phyloP scores from a whole-genome alignment of 2,113 vertebrate genomes.

The Sebastes schlegelii region DNA sequence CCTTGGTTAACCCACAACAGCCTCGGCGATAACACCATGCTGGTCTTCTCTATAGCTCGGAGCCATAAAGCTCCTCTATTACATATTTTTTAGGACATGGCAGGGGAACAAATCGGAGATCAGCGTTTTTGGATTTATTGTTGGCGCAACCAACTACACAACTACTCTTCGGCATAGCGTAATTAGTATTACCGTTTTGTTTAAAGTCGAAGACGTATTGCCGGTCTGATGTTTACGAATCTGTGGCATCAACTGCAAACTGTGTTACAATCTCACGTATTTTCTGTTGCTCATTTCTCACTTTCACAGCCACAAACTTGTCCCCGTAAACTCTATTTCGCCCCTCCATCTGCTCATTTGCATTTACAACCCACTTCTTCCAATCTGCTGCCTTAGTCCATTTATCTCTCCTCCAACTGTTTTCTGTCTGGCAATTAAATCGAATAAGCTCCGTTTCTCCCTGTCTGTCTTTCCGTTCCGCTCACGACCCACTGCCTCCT shows the following conservation, averaged over 20 bases:
- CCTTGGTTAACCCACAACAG: too few species aligned
- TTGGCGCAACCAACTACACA: too few species aligned
- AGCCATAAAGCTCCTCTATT: too few species aligned
- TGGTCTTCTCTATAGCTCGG: too few species aligned
- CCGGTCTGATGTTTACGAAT: too few species aligned
- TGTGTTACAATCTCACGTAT: not conserved
- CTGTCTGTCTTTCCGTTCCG: not conserved
- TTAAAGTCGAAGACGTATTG: too few species aligned
- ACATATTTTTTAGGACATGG: too few species aligned
- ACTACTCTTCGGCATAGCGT: too few species aligned
- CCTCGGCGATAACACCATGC: too few species aligned
- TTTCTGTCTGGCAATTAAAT: slow-evolving; percentile 39
- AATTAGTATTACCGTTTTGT: too few species aligned
- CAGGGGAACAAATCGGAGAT: too few species aligned
- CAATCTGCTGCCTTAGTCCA: slow-evolving; percentile 23
- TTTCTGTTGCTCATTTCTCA: slow-evolving; percentile 28
- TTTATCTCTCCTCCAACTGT: slow-evolving; percentile 36
- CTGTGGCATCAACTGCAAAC: not conserved
- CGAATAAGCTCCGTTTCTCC: slow-evolving; percentile 10
- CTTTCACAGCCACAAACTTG: slow-evolving; percentile 9
- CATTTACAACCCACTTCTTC: slow-evolving; percentile 25
- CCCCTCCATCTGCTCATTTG: slow-evolving; percentile 45
- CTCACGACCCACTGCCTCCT: not conserved
- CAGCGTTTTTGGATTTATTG: too few species aligned
- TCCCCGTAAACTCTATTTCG: slow-evolving; percentile 10